These are phyloP conservation scores for Oreochromis grahami DNA, from an alignment of 2,797 vertebrate genomes.

Conservation along the genomic window DNA sequence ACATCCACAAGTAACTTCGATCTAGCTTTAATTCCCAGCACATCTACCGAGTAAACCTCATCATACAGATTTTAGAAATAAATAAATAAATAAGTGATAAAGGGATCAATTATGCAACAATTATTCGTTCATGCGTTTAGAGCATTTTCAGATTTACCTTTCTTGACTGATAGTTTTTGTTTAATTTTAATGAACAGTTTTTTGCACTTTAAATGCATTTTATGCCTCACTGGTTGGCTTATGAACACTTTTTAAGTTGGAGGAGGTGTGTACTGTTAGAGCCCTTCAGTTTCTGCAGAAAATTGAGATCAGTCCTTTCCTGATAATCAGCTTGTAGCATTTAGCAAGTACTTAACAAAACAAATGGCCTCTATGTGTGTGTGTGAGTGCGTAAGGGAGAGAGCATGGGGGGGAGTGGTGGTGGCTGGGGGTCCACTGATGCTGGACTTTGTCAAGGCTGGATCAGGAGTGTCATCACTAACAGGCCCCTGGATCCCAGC, in stretches of 20 bases:
- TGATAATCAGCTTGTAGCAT: conserved; percentile 85
- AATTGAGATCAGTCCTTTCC: conserved; percentile 35
- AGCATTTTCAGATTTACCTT: not conserved
- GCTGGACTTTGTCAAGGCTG: conserved; percentile 69
- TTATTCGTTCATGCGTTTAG: not conserved
- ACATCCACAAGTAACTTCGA: conserved; percentile 44
- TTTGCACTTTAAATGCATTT: not conserved
- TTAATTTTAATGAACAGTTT: not conserved
- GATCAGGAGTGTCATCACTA: conserved; percentile 70
- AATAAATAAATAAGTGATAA: not conserved
- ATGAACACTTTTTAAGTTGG: conserved; percentile 69
- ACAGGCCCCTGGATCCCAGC: conserved; percentile 44
- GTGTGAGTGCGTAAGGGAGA: not conserved
- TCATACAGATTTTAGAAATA: not conserved
- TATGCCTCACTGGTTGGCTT: not conserved
- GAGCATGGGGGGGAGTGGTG: not conserved
- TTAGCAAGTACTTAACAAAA: conserved; percentile 89
- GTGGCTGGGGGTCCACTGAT: conserved; percentile 28
- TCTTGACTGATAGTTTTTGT: not conserved
- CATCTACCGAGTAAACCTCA: conserved; percentile 1
- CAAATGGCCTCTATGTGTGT: conserved; percentile 79
- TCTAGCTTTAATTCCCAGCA: conserved; percentile 48
- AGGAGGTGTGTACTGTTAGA: conserved; percentile 67
- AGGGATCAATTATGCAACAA: not conserved
- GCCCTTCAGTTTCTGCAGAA: conserved; percentile 19